Evolutionary conservation across 2,113 vertebrate species (phyloP).

Genomic region (Aptenodytes patagonicus): DNA sequence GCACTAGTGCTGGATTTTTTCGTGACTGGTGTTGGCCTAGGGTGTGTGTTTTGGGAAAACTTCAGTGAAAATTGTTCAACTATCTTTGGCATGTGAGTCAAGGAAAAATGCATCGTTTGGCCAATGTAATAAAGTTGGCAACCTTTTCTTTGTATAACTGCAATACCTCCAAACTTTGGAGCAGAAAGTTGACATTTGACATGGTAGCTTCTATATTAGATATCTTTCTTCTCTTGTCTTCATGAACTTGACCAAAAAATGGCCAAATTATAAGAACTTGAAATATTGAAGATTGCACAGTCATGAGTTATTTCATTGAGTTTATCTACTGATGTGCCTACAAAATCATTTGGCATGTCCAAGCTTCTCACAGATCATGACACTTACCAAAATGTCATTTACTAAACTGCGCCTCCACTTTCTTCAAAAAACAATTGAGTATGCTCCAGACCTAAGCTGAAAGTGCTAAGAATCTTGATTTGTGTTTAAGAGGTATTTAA

Average conservation of each 20-base stretch:
- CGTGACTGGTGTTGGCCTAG: not conserved
- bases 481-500: not conserved
- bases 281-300: not conserved
- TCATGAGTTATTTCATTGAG: not conserved
- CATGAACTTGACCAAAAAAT: not conserved
- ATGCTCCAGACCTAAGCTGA: not conserved
- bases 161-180: not conserved
- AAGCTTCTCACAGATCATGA: not conserved
- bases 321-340: not conserved
- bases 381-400: not conserved
- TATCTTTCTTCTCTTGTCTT: not conserved
- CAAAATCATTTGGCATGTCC: not conserved
- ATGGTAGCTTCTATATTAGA: not conserved
- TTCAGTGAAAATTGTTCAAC: not conserved
- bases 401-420: not conserved
- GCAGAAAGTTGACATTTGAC: not conserved
- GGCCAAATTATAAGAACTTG: not conserved
- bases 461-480: not conserved
- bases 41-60: not conserved
- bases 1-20: not conserved
- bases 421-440: not conserved
- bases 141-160: not conserved
- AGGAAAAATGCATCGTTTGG: not conserved
- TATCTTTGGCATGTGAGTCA: not conserved
- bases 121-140: not conserved